phyloP scores from a whole-genome alignment of 1,140 invertebrate species.

The Bombyx mori region DNA sequence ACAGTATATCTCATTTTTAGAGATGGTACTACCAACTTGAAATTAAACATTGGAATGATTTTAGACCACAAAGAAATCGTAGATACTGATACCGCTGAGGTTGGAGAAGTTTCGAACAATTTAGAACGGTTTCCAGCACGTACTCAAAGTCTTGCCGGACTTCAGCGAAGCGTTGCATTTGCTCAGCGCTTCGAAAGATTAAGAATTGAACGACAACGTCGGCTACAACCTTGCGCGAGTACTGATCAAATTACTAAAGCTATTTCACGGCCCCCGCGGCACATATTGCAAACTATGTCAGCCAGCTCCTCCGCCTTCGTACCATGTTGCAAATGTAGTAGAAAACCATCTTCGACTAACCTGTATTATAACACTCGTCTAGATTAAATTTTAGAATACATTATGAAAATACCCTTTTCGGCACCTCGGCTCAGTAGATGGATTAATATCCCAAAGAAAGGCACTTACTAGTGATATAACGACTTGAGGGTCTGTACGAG shows the following conservation, averaged over 20 bases:
- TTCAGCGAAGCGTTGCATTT: conserved; percentile 40
- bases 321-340: conserved; percentile 14
- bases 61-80: conserved; percentile 58
- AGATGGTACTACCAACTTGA: conserved; percentile 47
- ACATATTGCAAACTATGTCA: conserved; percentile 24
- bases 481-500: neutral
- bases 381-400: conserved; percentile 16
- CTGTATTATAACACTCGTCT: conserved; percentile 42
- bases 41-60: conserved; percentile 59
- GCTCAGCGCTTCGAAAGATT: conserved; percentile 35
- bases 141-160: conserved; percentile 44
- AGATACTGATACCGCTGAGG: conserved; percentile 53
- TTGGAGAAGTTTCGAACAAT: conserved; percentile 49
- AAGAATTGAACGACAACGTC: conserved; percentile 31
- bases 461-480: neutral
- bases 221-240: conserved; percentile 29
- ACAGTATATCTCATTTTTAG: conserved; percentile 51
- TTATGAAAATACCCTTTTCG: neutral
- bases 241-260: conserved; percentile 31
- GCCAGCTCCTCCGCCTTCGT: conserved; percentile 9
- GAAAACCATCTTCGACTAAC: conserved; percentile 27
- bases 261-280: conserved; percentile 28
- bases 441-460: too few species aligned
- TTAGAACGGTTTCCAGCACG: conserved; percentile 45
- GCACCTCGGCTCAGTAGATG: too few species aligned